Evolutionary conservation across 2,888 invertebrate genomes (phyloP).

Genomic region (Stenodera caucasica): DNA sequence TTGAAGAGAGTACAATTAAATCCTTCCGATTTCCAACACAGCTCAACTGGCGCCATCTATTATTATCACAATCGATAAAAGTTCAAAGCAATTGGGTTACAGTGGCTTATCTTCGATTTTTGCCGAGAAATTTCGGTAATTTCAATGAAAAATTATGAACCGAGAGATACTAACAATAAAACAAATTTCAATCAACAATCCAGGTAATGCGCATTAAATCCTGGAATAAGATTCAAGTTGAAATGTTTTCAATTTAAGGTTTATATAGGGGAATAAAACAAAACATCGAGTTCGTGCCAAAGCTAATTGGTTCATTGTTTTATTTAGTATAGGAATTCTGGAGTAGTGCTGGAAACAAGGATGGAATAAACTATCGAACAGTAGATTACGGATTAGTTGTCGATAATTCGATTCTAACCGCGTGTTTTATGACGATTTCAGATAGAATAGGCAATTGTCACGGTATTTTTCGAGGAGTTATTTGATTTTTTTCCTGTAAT

Average conservation of each 20-base stretch:
- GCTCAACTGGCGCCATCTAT: background rate
- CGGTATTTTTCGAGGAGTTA: too few species aligned
- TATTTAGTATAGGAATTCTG: conserved; percentile 22
- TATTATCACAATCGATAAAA: too few species aligned
- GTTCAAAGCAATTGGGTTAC: too few species aligned
- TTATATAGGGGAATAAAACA: conserved; percentile 12
- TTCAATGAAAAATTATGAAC: too few species aligned
- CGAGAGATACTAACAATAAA: too few species aligned
- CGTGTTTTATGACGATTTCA: conserved; percentile 16
- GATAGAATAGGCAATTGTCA: background rate
- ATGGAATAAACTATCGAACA: conserved; percentile 18
- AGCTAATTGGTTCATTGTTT: conserved; percentile 22
- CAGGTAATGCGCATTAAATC: background rate
- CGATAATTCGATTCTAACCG: conserved; percentile 16
- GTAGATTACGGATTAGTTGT: conserved; percentile 9
- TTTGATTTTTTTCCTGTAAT: too few species aligned
- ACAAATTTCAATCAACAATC: background rate
- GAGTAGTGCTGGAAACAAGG: conserved; percentile 21
- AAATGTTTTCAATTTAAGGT: conserved; percentile 18
- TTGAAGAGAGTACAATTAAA: background rate
- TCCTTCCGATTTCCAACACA: background rate
- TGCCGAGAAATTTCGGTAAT: too few species aligned
- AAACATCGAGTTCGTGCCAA: conserved; percentile 14
- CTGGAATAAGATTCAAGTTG: conserved; percentile 1
- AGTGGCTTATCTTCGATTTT: too few species aligned